Conservation (phyloP, 2,888 invertebrate species). For the Hyposoter didymator region DNA sequence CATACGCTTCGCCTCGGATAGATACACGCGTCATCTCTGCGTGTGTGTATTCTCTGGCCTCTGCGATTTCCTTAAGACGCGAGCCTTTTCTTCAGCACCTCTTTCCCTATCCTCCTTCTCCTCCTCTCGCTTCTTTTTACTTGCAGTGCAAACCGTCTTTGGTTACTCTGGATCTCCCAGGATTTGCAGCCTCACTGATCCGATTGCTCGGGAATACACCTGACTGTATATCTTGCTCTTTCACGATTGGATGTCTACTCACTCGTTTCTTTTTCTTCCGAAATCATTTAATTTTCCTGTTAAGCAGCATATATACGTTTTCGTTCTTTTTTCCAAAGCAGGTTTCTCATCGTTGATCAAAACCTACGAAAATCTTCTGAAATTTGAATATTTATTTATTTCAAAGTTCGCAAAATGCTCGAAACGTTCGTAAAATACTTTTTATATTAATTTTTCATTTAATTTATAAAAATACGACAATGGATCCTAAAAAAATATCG, state of each 20-base stretch:
- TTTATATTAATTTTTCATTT: too few species aligned
- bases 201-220: conserved; percentile 54
- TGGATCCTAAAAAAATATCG: too few species aligned
- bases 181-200: conserved; percentile 58
- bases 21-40: neutral
- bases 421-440: too few species aligned
- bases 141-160: conserved; percentile 38
- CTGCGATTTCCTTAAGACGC: conserved; percentile 32
- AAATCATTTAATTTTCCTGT: conserved; percentile 1
- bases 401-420: too few species aligned
- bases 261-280: neutral
- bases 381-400: neutral
- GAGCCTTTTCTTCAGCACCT: conserved; percentile 46
- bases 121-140: neutral
- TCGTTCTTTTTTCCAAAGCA: neutral
- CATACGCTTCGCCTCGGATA: neutral
- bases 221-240: conserved; percentile 8
- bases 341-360: neutral
- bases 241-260: conserved; percentile 21
- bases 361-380: neutral
- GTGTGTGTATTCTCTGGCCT: neutral
- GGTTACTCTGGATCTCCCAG: conserved; percentile 52
- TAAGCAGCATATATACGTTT: neutral
- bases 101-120: conserved; percentile 6
- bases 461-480: too few species aligned